phyloP scores from a whole-genome alignment of 1,140 invertebrate genomes.

The Heliconius hewitsoni region DNA sequence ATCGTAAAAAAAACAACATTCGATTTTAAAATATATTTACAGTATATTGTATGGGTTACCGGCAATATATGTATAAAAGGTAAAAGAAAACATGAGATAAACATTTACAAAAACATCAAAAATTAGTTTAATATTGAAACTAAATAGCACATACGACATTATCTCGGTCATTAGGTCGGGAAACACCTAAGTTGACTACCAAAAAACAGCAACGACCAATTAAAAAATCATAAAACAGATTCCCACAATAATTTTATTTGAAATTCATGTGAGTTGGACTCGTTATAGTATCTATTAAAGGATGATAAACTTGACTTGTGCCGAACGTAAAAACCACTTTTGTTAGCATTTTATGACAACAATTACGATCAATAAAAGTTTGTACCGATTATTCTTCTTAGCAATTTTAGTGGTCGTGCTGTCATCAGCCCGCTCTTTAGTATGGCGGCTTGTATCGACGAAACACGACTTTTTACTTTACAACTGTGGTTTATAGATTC shows the following conservation, averaged over 20 bases:
- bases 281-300: conserved; percentile 59
- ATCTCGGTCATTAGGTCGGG: conserved; percentile 21
- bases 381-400: conserved; percentile 74
- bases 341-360: conserved; percentile 80
- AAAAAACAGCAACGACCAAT: conserved; percentile 52
- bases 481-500: conserved; percentile 10
- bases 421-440: conserved; percentile 59
- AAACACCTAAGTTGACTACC: conserved; percentile 34
- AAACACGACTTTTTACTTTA: conserved; percentile 33
- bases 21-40: neutral
- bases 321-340: conserved; percentile 78
- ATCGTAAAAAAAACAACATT: neutral
- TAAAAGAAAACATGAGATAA: neutral
- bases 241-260: conserved; percentile 60
- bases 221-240: conserved; percentile 71
- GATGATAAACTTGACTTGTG: conserved; percentile 76
- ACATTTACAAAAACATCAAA: conserved; percentile 1
- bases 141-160: neutral
- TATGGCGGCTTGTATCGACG: conserved; percentile 45
- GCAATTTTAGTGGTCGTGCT: conserved; percentile 73
- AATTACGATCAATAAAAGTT: conserved; percentile 79
- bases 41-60: neutral
- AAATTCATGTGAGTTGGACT: conserved; percentile 58
- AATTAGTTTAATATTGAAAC: conserved; percentile 10
- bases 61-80: neutral